Conservation (phyloP, 2,888 invertebrate genomes). For the Thymelicus lineola region DNA sequence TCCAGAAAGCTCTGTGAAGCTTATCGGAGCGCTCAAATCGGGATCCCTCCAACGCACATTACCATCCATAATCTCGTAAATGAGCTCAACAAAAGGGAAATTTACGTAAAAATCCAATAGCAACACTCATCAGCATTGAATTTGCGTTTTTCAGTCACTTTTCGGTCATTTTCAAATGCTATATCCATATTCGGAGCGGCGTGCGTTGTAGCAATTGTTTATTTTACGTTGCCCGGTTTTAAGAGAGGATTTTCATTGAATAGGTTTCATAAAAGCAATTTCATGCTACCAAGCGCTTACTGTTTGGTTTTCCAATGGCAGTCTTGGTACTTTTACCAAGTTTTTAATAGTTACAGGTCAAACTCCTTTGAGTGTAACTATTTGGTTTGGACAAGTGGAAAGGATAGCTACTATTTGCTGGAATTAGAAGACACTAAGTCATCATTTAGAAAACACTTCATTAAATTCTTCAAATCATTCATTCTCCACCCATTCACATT, state of each 20-base stretch:
- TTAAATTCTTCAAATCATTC: too few relatives aligned
- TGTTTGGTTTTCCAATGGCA: not conserved
- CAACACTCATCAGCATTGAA: conserved; percentile 53
- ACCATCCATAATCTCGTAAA: conserved; percentile 67
- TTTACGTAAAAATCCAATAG: conserved; percentile 70
- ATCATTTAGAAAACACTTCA: too few relatives aligned
- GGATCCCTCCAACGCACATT: conserved; percentile 55
- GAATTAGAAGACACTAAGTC: too few relatives aligned
- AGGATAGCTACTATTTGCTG: too few relatives aligned
- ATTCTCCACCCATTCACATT: too few relatives aligned
- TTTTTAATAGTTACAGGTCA: too few relatives aligned
- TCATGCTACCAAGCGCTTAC: not conserved
- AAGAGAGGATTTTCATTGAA: not conserved
- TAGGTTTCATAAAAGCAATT: not conserved
- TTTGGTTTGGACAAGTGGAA: too few relatives aligned
- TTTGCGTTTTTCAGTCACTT: conserved; percentile 41
- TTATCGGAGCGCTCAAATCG: conserved; percentile 63
- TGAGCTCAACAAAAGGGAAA: conserved; percentile 66
- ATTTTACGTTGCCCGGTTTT: not conserved
- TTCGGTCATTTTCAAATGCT: conserved; percentile 26
- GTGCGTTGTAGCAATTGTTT: conserved; percentile 22
- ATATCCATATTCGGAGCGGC: conserved; percentile 18
- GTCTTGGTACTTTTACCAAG: too few relatives aligned
- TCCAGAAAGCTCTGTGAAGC: conserved; percentile 48
- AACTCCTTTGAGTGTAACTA: too few relatives aligned